Conservation (phyloP, 2,113 vertebrate species). For the Pachyramphus minor region DNA sequence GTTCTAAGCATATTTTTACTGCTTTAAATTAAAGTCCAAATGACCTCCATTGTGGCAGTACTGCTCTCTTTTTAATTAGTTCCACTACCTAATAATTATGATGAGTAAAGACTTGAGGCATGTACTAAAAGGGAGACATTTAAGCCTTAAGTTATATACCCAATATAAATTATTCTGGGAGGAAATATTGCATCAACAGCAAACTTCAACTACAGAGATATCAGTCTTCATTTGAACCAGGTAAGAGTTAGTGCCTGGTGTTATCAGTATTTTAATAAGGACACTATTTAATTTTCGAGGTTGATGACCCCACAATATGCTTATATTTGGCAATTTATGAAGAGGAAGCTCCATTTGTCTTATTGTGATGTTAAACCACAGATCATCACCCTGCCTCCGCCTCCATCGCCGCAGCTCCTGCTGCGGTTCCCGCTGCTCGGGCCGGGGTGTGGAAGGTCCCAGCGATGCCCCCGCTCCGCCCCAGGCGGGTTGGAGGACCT, state of each 20-base stretch:
- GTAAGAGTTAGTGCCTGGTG: neutral
- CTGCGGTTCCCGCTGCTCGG: neutral
- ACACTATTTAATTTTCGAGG: neutral
- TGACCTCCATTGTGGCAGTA: neutral
- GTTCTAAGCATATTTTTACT: neutral
- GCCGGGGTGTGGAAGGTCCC: neutral
- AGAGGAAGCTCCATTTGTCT: neutral
- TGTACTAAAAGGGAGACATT: neutral
- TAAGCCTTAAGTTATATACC: neutral
- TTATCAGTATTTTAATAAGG: neutral
- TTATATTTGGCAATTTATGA: neutral
- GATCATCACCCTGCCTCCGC: neutral
- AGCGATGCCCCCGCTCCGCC: neutral
- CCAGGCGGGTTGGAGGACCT: neutral
- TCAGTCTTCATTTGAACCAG: neutral
- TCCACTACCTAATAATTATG: neutral
- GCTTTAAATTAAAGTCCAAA: neutral
- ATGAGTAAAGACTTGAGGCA: neutral
- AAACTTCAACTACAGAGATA: neutral
- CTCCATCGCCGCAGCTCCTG: neutral
- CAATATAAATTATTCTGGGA: neutral
- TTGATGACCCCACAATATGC: neutral
- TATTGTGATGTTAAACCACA: neutral
- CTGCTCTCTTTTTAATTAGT: neutral
- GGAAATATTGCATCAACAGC: neutral